Conservation (phyloP, 2,888 invertebrate species). For the Euproctis similis region DNA sequence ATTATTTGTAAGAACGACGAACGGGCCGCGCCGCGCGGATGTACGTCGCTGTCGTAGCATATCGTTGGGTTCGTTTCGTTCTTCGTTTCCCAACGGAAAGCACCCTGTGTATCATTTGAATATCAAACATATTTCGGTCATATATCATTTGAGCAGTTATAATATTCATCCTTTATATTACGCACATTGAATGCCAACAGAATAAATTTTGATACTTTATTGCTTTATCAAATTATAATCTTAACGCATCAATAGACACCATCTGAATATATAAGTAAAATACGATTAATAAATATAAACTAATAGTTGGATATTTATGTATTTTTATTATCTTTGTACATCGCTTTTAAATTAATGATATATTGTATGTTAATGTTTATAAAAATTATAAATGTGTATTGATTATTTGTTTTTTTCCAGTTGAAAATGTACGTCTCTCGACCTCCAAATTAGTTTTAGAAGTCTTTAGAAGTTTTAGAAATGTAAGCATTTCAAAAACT, state of each 20-base stretch:
- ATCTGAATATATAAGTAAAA: slow-evolving; percentile 28
- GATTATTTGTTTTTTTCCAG: no score
- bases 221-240: slow-evolving; percentile 34
- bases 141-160: slow-evolving; percentile 71
- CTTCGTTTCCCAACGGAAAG: slow-evolving; percentile 65
- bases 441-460: no score
- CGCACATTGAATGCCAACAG: slow-evolving; percentile 54
- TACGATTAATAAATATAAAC: slow-evolving; percentile 7
- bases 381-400: slow-evolving; percentile 19
- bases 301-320: neutral
- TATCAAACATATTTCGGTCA: slow-evolving; percentile 68
- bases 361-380: slow-evolving; percentile 42
- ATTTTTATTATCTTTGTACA: neutral
- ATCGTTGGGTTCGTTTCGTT: slow-evolving; percentile 14
- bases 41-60: slow-evolving; percentile 29
- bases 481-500: no score
- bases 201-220: slow-evolving; percentile 42
- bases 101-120: slow-evolving; percentile 67
- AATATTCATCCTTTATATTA: slow-evolving; percentile 67
- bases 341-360: slow-evolving; percentile 26
- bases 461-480: no score
- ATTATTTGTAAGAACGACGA: slow-evolving; percentile 57
- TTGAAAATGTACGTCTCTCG: no score
- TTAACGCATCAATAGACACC: slow-evolving; percentile 12
- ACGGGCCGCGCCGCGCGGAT: slow-evolving; percentile 40